Conservation (phyloP, 1,140 invertebrate genomes). For the Heliconius nattereri region DNA sequence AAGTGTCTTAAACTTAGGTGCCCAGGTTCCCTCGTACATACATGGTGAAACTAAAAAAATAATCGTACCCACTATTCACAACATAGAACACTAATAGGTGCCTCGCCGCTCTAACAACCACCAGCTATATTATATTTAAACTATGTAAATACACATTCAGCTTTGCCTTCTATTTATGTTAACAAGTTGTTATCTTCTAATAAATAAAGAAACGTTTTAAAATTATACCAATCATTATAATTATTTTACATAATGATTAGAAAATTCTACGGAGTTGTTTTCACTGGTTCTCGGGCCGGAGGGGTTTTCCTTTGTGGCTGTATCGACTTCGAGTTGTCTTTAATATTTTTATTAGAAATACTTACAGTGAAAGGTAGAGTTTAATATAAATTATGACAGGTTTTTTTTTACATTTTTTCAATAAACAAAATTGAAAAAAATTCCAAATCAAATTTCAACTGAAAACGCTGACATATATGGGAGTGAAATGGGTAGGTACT, state of each 20-base stretch:
- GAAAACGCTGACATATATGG: too few species aligned
- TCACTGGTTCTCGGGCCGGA: constrained; percentile 5
- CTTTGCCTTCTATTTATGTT: background rate
- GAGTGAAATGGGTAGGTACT: too few species aligned
- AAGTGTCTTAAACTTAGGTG: too few species aligned
- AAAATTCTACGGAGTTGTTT: background rate
- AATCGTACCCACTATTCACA: background rate
- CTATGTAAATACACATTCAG: constrained; percentile 3
- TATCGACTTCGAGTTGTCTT: background rate
- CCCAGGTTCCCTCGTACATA: too few species aligned
- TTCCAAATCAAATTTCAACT: too few species aligned
- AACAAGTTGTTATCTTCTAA: background rate
- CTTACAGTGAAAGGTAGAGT: too few species aligned
- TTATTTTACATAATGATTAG: background rate
- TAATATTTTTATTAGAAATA: background rate
- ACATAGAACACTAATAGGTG: background rate
- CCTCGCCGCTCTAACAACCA: background rate
- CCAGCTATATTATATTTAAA: background rate
- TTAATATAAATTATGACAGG: too few species aligned
- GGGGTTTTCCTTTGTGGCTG: background rate
- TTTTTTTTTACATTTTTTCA: too few species aligned
- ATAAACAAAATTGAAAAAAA: too few species aligned
- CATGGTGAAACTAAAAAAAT: background rate
- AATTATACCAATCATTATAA: constrained; percentile 4
- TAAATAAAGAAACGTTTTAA: constrained; percentile 14